Base-by-base conservation (phyloP, 92 coral and sea anemone species). In the Epizoanthus scotinus region DNA sequence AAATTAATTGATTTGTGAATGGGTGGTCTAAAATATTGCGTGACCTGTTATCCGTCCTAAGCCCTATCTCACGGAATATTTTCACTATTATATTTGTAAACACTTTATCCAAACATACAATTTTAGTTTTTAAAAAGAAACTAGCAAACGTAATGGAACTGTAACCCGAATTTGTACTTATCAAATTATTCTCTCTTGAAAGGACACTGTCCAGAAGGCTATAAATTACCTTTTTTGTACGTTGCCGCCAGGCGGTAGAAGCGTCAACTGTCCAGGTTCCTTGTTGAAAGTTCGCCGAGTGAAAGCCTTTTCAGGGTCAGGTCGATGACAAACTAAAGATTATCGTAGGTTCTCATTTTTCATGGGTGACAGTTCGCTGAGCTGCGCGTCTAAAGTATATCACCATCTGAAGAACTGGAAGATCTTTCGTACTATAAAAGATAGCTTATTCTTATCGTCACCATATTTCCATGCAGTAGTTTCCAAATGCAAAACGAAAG, bases 251-350 rank as follows among this genome's bases (percentile, higher is more conserved):
- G 57, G 63, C 69, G 81, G 81, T 36, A 22, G 55, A 75, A 70
- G 20, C 52, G 58, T 40, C 59, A 58, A 73, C 79, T 73, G 56
- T 31, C 34, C 49, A 73, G 47, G 56, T 34, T 27, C 59, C 68
- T 75, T 75, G 81, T 67, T 75, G 81, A 75, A 75, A 75, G 80
- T 74, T 74, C 80, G 80, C 80, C 38, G 25, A 18, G 67, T 22
- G 68, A 49, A 75, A 75, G 68, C 22, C 56, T 75, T 59, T 58
- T 34, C 56, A 60, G 59, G 69, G 68, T 75, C 81, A 75, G 17
- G 13, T 20, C 54, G 80, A 74, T 74, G 80, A 74, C 81, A 75
- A 75, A 75, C 31, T 52, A 7, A 25, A 59, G 53, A 34, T 75
- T 58, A 59, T 68, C 53, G 68, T n/a, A 24, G 4, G 15, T 34